phyloP scores from a whole-genome alignment of 2,888 invertebrate genomes.

The Agelastica alni region DNA sequence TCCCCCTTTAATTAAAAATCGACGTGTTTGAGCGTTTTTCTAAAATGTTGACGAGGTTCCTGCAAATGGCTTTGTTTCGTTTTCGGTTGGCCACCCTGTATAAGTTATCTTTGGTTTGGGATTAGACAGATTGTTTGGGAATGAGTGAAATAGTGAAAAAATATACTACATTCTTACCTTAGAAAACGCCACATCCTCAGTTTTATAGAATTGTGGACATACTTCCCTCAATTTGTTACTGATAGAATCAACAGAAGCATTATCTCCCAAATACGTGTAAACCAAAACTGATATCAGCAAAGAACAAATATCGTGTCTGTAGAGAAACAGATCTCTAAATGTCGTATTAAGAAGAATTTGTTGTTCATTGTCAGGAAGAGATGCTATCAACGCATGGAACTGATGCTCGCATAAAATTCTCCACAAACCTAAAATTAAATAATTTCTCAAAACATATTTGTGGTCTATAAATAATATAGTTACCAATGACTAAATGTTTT shows the following conservation, averaged over 20 bases:
- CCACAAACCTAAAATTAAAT: constrained; percentile 73
- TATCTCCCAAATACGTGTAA: constrained; percentile 90
- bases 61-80: background rate
- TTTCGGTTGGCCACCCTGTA: too few species aligned
- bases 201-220: constrained; percentile 91
- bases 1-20: too few species aligned
- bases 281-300: constrained; percentile 83
- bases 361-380: constrained; percentile 70
- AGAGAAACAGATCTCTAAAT: constrained; percentile 76
- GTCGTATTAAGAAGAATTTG: constrained; percentile 66
- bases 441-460: too few species aligned
- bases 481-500: background rate
- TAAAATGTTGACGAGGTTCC: too few species aligned
- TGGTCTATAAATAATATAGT: too few species aligned
- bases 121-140: too few species aligned
- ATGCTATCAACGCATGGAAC: constrained; percentile 77
- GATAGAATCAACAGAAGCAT: constrained; percentile 92
- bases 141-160: too few species aligned
- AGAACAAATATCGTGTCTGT: constrained; percentile 76
- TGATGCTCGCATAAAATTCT: constrained; percentile 91
- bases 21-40: too few species aligned
- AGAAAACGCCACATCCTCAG: constrained; percentile 94
- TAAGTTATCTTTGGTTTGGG: background rate
- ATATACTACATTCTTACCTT: constrained; percentile 68
- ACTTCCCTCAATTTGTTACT: constrained; percentile 84